Evolutionary conservation across 2,888 invertebrate genomes (phyloP).

Genomic region (Calliopum simillimum): DNA sequence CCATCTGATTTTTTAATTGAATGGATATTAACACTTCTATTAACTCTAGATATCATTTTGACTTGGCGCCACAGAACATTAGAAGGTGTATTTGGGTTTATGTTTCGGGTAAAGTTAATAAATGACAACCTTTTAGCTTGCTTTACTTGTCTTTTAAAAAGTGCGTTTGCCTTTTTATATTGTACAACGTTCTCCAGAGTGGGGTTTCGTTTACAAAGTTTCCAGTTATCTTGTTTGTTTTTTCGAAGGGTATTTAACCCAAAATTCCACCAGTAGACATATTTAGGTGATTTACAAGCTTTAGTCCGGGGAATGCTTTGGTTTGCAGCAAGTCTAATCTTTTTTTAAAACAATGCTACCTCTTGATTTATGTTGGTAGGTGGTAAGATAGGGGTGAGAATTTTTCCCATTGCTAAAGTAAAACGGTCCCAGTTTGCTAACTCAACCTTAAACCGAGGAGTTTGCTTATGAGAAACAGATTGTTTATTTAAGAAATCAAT

Average conservation of each 20-base stretch:
- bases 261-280: constrained; percentile 27
- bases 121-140: constrained; percentile 17
- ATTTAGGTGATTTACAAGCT: no score
- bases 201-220: constrained; percentile 17
- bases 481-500: no score
- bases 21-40: constrained; percentile 16
- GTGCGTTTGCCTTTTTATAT: constrained; percentile 30
- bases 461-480: no score
- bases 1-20: not conserved
- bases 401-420: not conserved
- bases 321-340: no score
- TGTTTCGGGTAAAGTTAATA: constrained; percentile 19
- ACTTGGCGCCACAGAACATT: constrained; percentile 31
- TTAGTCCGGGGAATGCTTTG: no score
- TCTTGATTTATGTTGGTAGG: not conserved
- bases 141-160: constrained; percentile 28
- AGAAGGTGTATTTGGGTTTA: constrained; percentile 29
- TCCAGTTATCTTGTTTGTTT: constrained; percentile 25
- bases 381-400: not conserved
- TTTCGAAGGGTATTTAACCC: constrained; percentile 10
- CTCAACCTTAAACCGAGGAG: not conserved
- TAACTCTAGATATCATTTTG: constrained; percentile 22
- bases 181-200: constrained; percentile 19
- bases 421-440: not conserved
- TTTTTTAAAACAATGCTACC: not conserved